These are phyloP conservation scores for Gallinago media DNA, from an alignment of 2,113 vertebrate species.

Conservation along the genomic window DNA sequence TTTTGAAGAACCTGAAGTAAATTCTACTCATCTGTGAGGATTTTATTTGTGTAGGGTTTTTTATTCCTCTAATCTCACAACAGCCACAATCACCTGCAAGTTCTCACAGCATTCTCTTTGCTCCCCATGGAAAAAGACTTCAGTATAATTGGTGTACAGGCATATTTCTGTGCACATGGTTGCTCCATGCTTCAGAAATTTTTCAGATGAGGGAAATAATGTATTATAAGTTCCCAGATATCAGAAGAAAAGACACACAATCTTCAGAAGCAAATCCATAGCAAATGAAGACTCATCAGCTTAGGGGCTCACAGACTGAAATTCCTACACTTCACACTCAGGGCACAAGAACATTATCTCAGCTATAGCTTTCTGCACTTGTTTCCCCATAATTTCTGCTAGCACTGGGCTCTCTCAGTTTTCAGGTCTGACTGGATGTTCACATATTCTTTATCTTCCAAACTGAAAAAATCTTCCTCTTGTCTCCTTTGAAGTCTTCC, in stretches of 20 bases:
- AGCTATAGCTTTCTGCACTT: background rate
- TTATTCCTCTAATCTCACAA: background rate
- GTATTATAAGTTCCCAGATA: background rate
- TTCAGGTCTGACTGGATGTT: background rate
- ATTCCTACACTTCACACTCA: background rate
- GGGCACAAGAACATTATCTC: background rate
- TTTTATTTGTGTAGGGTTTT: background rate
- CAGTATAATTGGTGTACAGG: background rate
- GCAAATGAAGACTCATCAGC: background rate
- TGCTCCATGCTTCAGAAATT: background rate
- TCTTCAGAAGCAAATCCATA: background rate
- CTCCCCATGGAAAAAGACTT: accelerated
- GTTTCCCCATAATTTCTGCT: background rate
- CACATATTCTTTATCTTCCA: background rate
- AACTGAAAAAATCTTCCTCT: background rate
- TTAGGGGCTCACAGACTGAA: background rate
- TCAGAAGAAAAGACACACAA: background rate
- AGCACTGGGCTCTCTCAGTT: background rate
- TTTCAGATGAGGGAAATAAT: background rate
- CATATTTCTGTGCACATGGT: background rate
- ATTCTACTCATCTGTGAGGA: background rate
- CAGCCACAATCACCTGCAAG: background rate
- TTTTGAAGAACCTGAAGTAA: background rate
- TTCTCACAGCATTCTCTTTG: background rate
- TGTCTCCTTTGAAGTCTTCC: background rate